Evolutionary conservation across 2,113 vertebrate species (phyloP).

Genomic region (Epinephelus fuscoguttatus): DNA sequence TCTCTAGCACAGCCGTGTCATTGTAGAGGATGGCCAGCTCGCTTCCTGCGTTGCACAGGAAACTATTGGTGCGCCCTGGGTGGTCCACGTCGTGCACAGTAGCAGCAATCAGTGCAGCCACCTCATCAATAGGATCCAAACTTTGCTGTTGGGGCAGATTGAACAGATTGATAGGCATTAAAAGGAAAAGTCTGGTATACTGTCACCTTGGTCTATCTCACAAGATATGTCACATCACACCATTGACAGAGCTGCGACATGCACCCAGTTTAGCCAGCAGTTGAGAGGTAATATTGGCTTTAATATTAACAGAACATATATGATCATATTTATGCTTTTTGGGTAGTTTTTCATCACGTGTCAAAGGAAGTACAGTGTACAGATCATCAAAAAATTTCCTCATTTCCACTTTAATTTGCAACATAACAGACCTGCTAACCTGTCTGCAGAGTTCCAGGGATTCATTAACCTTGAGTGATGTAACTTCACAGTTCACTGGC

Average conservation of each 20-base stretch:
- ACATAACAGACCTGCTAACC: constrained; percentile 19
- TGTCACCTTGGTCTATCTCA: not conserved
- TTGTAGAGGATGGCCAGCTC: constrained; percentile 96
- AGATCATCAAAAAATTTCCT: not conserved
- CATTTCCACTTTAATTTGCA: not conserved
- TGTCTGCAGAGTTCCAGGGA: constrained; percentile 31
- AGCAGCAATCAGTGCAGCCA: constrained; percentile 94
- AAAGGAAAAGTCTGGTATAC: not conserved
- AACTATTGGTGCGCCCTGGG: constrained; percentile 96
- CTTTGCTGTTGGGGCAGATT: constrained; percentile 88
- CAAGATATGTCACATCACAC: not conserved
- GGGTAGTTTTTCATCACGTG: no score
- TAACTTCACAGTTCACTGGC: constrained; percentile 51
- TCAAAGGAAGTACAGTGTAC: not conserved
- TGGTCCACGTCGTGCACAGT: constrained; percentile 96
- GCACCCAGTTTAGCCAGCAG: not conserved
- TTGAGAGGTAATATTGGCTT: no score
- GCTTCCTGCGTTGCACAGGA: constrained; percentile 96
- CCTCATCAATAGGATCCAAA: constrained; percentile 93
- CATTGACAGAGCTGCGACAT: not conserved
- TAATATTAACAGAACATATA: no score
- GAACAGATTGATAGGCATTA: not conserved
- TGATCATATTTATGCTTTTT: no score
- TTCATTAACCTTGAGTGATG: constrained; percentile 59
- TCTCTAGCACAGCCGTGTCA: constrained; percentile 95